Conservation (phyloP, 1,140 invertebrate genomes). For the Platyscapa corneri region DNA sequence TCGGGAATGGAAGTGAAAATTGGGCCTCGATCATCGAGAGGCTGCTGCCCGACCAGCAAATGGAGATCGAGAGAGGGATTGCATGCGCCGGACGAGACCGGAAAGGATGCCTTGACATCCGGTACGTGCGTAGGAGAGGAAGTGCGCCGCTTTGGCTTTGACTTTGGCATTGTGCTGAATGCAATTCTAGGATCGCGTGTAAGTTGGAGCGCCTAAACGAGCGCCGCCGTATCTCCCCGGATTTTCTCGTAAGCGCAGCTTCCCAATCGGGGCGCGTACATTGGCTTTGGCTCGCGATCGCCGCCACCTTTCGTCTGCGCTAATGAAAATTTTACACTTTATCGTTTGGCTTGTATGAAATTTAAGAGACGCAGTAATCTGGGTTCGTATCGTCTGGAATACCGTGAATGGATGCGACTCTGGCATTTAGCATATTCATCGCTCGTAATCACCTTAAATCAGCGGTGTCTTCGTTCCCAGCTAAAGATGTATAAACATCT, state of each 20-base stretch:
- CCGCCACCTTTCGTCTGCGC: not conserved
- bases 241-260: constrained; percentile 31
- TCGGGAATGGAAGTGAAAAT: not conserved
- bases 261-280: no score
- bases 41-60: no score
- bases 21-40: not conserved
- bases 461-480: not conserved
- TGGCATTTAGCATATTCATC: not conserved
- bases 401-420: no score
- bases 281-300: no score
- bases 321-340: constrained; percentile 16
- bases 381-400: no score
- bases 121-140: not conserved
- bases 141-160: not conserved
- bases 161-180: no score
- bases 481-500: no score
- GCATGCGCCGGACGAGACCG: not conserved
- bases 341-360: not conserved
- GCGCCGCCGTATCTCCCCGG: constrained; percentile 10
- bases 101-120: not conserved
- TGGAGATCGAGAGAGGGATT: no score
- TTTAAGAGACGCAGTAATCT: not conserved
- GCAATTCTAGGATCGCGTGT: constrained; percentile 19
- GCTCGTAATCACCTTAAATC: not conserved
- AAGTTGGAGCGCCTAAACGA: not conserved